A percentile compares a stretch with the other conserved stretches of the same genome.
These are phyloP conservation scores for Xiphophorus birchmanni DNA, from an alignment of 2,797 vertebrate species.

Conservation along the genomic window DNA sequence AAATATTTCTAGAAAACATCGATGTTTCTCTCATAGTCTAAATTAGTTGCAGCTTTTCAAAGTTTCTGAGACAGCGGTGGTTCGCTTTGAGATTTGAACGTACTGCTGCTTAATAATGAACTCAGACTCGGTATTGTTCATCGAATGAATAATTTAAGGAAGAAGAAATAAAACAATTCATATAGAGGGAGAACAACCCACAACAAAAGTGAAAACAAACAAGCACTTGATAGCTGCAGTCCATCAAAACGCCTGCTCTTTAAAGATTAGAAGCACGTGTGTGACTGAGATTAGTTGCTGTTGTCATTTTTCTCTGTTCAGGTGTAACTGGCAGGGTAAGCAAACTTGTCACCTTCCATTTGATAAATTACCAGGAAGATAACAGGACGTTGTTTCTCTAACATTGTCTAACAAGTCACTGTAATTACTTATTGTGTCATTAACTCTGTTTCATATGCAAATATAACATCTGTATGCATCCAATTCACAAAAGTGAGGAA, in stretches of 20 bases:
- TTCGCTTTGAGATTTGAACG: background rate
- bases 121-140: slow-evolving; percentile 41
- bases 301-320: slow-evolving; percentile 74
- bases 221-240: slow-evolving; percentile 26
- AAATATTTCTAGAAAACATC: background rate
- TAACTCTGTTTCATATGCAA: slow-evolving; percentile 61
- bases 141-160: slow-evolving; percentile 14
- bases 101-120: background rate
- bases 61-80: no score
- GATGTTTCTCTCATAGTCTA: background rate
- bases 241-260: slow-evolving; percentile 41
- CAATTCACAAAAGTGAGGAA: slow-evolving; percentile 16
- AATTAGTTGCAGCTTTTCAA: background rate
- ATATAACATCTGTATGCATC: slow-evolving; percentile 32
- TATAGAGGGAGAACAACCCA: slow-evolving; percentile 2
- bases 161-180: slow-evolving; percentile 40
- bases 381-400: slow-evolving; percentile 61
- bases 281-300: slow-evolving; percentile 56
- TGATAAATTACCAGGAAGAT: slow-evolving; percentile 88
- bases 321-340: slow-evolving; percentile 83
- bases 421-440: slow-evolving; percentile 67
- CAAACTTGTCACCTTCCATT: slow-evolving; percentile 85
- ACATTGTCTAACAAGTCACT: slow-evolving; percentile 38
- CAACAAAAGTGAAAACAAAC: slow-evolving; percentile 30
- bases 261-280: slow-evolving; percentile 59